phyloP scores from a whole-genome alignment of 2,113 vertebrate species.

The Phalacrocorax aristotelis region DNA sequence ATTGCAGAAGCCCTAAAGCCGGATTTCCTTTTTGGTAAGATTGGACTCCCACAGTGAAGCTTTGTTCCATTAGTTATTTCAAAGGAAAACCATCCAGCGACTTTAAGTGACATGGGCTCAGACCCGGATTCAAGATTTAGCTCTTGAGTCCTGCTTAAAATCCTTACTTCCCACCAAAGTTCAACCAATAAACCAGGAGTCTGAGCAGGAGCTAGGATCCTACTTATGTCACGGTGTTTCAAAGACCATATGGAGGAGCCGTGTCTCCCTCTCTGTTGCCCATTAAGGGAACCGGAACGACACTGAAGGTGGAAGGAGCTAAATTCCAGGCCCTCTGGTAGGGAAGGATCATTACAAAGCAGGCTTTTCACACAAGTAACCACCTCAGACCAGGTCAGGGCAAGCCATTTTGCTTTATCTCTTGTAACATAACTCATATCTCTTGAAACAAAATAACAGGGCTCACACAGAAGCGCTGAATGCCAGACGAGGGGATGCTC shows the following conservation, averaged over 20 bases:
- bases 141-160: neutral
- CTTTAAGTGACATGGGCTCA: neutral
- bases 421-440: too few relatives aligned
- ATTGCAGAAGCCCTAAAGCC: neutral
- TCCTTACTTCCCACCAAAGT: neutral
- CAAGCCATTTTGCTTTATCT: neutral
- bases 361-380: neutral
- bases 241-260: neutral
- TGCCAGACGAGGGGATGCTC: neutral
- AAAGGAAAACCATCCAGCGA: neutral
- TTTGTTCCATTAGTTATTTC: neutral
- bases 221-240: neutral
- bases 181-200: neutral
- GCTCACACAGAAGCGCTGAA: neutral
- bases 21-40: conserved; percentile 18
- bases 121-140: neutral
- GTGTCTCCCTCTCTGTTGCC: neutral
- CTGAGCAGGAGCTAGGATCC: neutral
- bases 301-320: neutral
- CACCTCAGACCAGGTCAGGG: neutral
- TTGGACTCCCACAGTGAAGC: neutral
- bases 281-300: neutral
- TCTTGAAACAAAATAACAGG: neutral
- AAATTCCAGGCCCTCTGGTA: neutral
- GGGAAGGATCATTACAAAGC: neutral